Base-by-base conservation (phyloP, 2,888 invertebrate species). In the Microctonus hyperodae region DNA sequence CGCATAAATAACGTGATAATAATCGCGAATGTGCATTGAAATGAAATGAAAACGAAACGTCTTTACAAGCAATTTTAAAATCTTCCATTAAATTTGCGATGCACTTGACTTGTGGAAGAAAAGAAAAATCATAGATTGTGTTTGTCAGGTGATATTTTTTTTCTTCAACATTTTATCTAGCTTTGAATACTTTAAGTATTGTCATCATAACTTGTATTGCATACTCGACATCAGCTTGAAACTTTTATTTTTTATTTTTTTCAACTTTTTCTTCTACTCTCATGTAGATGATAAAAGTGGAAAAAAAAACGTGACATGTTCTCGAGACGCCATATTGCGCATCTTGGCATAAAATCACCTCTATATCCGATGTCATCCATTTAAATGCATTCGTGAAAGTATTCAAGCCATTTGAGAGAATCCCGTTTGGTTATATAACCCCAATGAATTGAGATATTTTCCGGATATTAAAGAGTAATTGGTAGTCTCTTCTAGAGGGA, bases 401-500 rank as follows among this genome's bases (percentile, higher is more conserved):
- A 57, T 57, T 58, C 23, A 11, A 56, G 16, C 11, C 20, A 56
- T 35, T 31, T 16, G 33, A 33, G 10, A 6, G 33, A 22, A 56
- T 33, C 33, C 33, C 11, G 33, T 56, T 56, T 11, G 56, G 13
- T 56, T 56, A 56, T 35, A 33, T 20, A 11, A 56, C 10, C 16
- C 56, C 11, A 56, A 20, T 33, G 31, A 56, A n/a, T 33, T 11
- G 9, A 16, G 3, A 31, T 55, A 56, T 31, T 33, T 40, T 6
- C 58, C n/a, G 40, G 25, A 37, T 37, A 58, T 58, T 37, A 40
- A 58, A 58, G 40, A 11, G 37, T 58, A 44, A 28, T 59, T 59
- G 25, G 57, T 44, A 25, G 23, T n/a, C 48, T 16, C 31, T n/a
- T 59, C 25, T 16, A 44, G 28, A 22, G 7, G 20, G 28, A 11